Conservation (phyloP, 2,888 invertebrate species). For the Catocala sponsa region DNA sequence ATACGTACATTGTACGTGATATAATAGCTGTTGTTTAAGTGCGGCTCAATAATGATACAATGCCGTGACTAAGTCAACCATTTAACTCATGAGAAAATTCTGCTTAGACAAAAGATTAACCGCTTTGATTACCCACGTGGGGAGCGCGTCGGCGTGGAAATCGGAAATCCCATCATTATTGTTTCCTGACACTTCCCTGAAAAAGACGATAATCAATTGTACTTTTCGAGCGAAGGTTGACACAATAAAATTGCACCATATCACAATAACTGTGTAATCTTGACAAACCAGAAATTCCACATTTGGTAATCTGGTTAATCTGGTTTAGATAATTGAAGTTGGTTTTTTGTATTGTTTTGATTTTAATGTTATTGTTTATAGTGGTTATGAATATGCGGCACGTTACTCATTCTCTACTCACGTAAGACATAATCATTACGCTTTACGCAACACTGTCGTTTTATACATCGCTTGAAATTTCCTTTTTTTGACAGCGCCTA, state of each 20-base stretch:
- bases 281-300: slow-evolving; percentile 78
- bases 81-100: slow-evolving; percentile 74
- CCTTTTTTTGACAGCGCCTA: slow-evolving; percentile 58
- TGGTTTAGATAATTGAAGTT: slow-evolving; percentile 69
- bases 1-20: slow-evolving; percentile 14
- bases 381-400: slow-evolving; percentile 30
- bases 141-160: slow-evolving; percentile 66
- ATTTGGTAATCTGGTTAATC: slow-evolving; percentile 73
- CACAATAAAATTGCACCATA: slow-evolving; percentile 74
- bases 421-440: slow-evolving; percentile 7
- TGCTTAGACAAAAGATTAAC: slow-evolving; percentile 71
- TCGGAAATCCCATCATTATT: slow-evolving; percentile 84
- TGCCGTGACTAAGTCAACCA: slow-evolving; percentile 66
- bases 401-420: slow-evolving; percentile 30
- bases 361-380: slow-evolving; percentile 50
- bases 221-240: slow-evolving; percentile 52
- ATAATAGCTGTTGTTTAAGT: slow-evolving; percentile 24
- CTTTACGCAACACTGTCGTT: slow-evolving; percentile 28
- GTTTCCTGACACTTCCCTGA: slow-evolving; percentile 76
- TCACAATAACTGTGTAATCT: slow-evolving; percentile 69
- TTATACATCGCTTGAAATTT: slow-evolving; percentile 36
- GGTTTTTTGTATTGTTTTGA: slow-evolving; percentile 66
- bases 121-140: slow-evolving; percentile 57
- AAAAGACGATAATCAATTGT: slow-evolving; percentile 62
- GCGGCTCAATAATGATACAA: slow-evolving; percentile 48